A percentile compares a stretch with the other conserved stretches of the same genome.
These are phyloP conservation scores for Ariopsis seemanni DNA, from an alignment of 2,113 vertebrate species.

Conservation along the genomic window DNA sequence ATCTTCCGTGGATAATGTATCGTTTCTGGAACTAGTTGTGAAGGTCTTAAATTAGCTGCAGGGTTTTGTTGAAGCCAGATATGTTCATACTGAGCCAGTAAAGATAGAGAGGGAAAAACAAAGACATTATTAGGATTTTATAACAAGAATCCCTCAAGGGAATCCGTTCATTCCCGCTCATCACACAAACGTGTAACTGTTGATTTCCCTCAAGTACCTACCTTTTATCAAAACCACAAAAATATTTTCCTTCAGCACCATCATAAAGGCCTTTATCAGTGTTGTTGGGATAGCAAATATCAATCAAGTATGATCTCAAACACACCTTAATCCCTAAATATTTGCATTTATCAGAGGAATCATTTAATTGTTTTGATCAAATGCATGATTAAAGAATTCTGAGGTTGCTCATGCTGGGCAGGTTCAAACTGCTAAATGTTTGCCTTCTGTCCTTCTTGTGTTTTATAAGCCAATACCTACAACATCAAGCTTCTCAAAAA, in stretches of 20 bases:
- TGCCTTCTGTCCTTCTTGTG: background rate
- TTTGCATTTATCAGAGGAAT: conserved; percentile 14
- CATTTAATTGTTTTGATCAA: conserved; percentile 34
- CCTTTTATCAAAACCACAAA: background rate
- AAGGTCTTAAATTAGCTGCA: conserved; percentile 14
- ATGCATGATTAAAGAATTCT: conserved; percentile 3
- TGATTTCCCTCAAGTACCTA: background rate
- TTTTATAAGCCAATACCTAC: conserved; percentile 24
- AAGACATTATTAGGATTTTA: conserved; percentile 22
- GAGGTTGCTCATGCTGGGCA: conserved; percentile 14
- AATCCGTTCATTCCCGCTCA: background rate
- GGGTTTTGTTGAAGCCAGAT: conserved; percentile 30
- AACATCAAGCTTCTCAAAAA: conserved; percentile 30
- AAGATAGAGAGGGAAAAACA: conserved; percentile 20
- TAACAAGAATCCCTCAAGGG: conserved; percentile 9
- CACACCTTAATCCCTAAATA: conserved; percentile 11
- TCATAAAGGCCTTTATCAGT: background rate
- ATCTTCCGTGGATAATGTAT: conserved; percentile 26
- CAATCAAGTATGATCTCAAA: conserved; percentile 14
- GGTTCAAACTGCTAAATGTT: background rate
- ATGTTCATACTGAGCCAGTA: conserved; percentile 6
- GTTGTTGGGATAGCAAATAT: background rate
- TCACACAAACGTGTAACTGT: background rate
- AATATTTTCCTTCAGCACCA: background rate
- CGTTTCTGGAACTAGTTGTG: conserved; percentile 22